A percentile compares a stretch with the other conserved stretches of the same genome.
These are phyloP conservation scores for Casuarius casuarius DNA, from an alignment of 2,113 vertebrate genomes.

Conservation along the genomic window DNA sequence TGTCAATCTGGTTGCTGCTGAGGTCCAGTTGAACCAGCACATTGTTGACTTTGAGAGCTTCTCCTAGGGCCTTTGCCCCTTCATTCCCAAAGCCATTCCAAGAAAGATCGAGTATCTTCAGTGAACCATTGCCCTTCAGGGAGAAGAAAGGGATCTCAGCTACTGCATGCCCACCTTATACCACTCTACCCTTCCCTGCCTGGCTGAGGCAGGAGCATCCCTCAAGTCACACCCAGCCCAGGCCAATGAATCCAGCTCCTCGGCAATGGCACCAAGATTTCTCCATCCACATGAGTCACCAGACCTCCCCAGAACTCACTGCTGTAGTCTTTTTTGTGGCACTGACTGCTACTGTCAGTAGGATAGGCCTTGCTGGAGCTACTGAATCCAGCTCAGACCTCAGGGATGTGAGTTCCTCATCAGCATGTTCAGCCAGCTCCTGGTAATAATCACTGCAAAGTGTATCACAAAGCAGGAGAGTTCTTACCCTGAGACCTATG, in stretches of 20 bases:
- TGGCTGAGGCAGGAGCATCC: not conserved
- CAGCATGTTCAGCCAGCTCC: not conserved
- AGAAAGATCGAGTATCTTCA: conserved; percentile 85
- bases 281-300: not conserved
- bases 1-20: conserved; percentile 85
- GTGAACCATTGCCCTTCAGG: conserved; percentile 80
- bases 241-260: not conserved
- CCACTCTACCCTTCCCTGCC: not conserved
- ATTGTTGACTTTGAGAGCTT: conserved; percentile 87
- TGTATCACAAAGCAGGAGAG: not conserved
- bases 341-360: not conserved
- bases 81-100: conserved; percentile 93
- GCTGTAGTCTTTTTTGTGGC: not conserved
- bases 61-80: conserved; percentile 87
- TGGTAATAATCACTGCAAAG: not conserved
- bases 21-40: conserved; percentile 84
- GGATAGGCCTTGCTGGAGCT: not conserved
- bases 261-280: not conserved
- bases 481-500: conserved; percentile 87
- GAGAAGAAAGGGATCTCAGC: not conserved
- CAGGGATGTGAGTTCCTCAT: not conserved
- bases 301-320: not conserved
- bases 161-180: not conserved
- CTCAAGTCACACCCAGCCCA: not conserved
- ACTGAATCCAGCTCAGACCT: not conserved